Base-by-base conservation (phyloP, 2,113 vertebrate genomes). In the Microtus montanus region DNA sequence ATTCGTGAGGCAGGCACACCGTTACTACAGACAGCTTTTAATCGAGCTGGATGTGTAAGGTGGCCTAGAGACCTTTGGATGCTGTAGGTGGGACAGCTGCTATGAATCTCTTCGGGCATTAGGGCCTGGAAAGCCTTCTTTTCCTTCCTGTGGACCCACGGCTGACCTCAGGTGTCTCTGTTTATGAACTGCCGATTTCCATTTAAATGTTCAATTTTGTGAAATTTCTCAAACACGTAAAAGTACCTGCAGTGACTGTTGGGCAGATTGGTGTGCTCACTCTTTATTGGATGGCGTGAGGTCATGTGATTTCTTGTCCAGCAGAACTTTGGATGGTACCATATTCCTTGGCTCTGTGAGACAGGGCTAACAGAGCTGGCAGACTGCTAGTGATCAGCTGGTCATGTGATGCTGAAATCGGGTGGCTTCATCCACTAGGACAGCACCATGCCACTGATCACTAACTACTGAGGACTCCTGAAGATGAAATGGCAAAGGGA, bases 1-100 rank as follows among this genome's bases (percentile, higher is more conserved):
- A 90, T 85, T 83, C 71, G 63, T 54, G 70, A 93, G 86, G 94
- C 58, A 63, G 80, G n/a, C 58, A 68, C 61, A 38, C n/a, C 89
- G 74, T 91, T 80, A 91, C 84, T 87, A 79, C 49, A 87, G 1
- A 1, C 0, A 0, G 89, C 93, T 90, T 92, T 92, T 52, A 75
- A 83, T 89, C 41, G 26, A 89, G 47, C 26, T 58, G 41, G 58
- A 19, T 79, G 73, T 61, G 52, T 41, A 70, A 13, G n/a, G 3
- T 82, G 95, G 71, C 75, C 91, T 7, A 26, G 30, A 52, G 11
- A 52, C 79, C 70, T 74, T 14, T 54, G 77, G 41, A 7, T 2
- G 15, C 7, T 15, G 5, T 30, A 30, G 13, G 9, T n/a, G 63
- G 19, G 24, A 33, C 3, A 70, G 61, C 15, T 75, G 1, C 0